phyloP scores from a whole-genome alignment of 2,797 vertebrate species.

The Micropoecilia bifurca region DNA sequence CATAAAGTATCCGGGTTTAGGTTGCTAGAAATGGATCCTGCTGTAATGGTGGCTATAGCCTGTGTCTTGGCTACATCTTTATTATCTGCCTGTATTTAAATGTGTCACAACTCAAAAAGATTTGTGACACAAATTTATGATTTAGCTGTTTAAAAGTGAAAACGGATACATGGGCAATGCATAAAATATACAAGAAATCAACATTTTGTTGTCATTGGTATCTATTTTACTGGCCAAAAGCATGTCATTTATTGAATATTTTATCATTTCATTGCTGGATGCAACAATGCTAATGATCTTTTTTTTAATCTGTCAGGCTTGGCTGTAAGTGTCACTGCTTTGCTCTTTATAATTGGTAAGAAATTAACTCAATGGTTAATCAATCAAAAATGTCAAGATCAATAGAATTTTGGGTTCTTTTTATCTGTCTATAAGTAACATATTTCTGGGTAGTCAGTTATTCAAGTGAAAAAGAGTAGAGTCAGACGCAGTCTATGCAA shows the following conservation, averaged over 20 bases:
- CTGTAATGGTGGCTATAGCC: conserved; percentile 2
- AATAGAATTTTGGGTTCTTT: background rate
- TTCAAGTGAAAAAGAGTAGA: background rate
- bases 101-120: background rate
- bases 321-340: background rate
- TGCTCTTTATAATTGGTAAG: background rate
- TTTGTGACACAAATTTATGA: background rate
- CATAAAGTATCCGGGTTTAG: conserved; percentile 30
- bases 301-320: background rate
- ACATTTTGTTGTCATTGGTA: background rate
- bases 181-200: background rate
- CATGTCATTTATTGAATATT: background rate
- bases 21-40: conserved; percentile 40
- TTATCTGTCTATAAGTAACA: background rate
- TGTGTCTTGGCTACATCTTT: conserved; percentile 13
- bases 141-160: background rate
- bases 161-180: background rate
- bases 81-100: conserved; percentile 21
- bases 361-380: background rate
- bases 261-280: background rate
- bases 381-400: background rate
- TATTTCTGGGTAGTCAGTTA: background rate
- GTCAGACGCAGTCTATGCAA: background rate
- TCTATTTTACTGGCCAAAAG: background rate
- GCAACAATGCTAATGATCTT: background rate